phyloP scores from a whole-genome alignment of 2,797 vertebrate genomes.

The Naso thynnoides region DNA sequence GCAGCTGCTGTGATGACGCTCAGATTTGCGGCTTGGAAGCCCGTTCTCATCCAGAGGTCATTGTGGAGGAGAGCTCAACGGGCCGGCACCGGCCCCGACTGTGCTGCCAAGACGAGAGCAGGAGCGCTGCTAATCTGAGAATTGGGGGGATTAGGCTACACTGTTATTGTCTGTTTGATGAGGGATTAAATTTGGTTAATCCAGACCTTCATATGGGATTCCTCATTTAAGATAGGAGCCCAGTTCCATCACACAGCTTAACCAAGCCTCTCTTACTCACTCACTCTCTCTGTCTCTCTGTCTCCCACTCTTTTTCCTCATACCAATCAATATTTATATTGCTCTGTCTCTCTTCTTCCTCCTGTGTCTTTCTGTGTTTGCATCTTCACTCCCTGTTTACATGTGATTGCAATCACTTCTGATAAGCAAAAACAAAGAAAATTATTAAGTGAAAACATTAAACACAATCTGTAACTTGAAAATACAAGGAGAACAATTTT shows the following conservation, averaged over 20 bases:
- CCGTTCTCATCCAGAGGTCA: constrained; percentile 82
- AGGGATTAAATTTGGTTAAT: constrained; percentile 89
- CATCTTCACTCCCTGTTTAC: constrained; percentile 39
- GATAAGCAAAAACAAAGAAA: constrained; percentile 35
- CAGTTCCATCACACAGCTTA: constrained; percentile 81
- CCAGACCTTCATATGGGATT: constrained; percentile 88
- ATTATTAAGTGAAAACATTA: constrained; percentile 20
- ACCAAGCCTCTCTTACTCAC: constrained; percentile 59
- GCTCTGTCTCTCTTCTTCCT: constrained; percentile 37
- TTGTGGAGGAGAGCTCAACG: constrained; percentile 79
- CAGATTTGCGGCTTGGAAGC: constrained; percentile 61
- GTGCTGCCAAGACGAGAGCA: constrained; percentile 74
- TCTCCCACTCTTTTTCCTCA: constrained; percentile 56
- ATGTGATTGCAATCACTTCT: constrained; percentile 49
- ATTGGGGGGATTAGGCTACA: constrained; percentile 84
- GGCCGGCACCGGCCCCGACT: constrained; percentile 70
- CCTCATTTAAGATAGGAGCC: constrained; percentile 86
- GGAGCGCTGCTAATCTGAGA: constrained; percentile 83
- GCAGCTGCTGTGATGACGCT: constrained; percentile 66
- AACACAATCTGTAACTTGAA: background rate
- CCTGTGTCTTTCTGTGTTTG: constrained; percentile 35
- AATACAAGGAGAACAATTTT: background rate
- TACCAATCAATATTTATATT: constrained; percentile 70
- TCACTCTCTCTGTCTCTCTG: constrained; percentile 49
- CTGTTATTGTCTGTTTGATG: constrained; percentile 89